Evolutionary conservation across 2,113 vertebrate species (phyloP), one percentile per base, ranked within the genome.

Genomic region (Eonycteris spelaea): DNA sequence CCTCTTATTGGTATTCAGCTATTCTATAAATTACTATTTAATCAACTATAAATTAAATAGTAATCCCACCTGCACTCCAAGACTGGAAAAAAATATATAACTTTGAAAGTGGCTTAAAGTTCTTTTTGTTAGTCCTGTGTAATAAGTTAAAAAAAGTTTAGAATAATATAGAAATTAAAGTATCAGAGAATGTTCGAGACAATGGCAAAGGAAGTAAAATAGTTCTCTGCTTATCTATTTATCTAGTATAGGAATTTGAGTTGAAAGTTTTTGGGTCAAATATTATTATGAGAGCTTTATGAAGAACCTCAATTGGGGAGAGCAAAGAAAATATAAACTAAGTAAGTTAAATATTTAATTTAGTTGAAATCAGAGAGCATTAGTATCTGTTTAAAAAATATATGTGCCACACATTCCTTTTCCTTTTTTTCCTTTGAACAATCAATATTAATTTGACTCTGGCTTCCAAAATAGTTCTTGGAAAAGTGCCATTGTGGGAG

Each of bases 401-500:
- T 5, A 68, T 71, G 6, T 61, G 43, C 7, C 65, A 45, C 4
- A 4, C 38, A 68, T 83, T 38, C 5, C 18, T 63, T 67, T 38
- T 45, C 45, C 9, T 7, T 4, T 5, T 21, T 16, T 18, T 5
- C 13, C 10, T n/a, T 86, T 57, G 51, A 90, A 94, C 71, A 85
- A 73, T 95, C 82, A 95, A 22, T 75, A 68, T 83, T 16, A 71
- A 26, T 73, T 92, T 82, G 92, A 95, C 28, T 10, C 43, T 38
- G 22, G 35, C 71, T 95, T 94, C 75, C 15, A 84, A 97, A 95
- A 96, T 61, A 19, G 48, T 7, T 40, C 61, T 40, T 97, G 97
- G 96, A 83, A 70, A 40, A 65, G 30, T 48, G 82, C 90, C 83
- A 57, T 0, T 0, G 51, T 95, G 95, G 97, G 97, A 96, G 95